Conservation (phyloP, 2,113 vertebrate species). For the Sphyrna mokarran region DNA sequence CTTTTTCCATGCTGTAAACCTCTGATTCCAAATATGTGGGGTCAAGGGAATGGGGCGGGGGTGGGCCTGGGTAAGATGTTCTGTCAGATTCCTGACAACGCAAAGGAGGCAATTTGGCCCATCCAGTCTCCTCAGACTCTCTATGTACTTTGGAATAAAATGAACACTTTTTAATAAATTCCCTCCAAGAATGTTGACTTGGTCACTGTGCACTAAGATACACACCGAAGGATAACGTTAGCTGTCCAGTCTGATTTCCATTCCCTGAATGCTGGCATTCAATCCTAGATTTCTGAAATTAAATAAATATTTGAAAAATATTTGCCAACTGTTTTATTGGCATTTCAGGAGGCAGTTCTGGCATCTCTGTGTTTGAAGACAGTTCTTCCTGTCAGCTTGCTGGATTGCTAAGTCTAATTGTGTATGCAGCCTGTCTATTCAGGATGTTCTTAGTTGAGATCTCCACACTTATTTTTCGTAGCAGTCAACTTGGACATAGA, state of each 20-base stretch:
- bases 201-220: neutral
- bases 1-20: too few species aligned
- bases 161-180: neutral
- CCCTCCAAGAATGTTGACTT: neutral
- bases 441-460: neutral
- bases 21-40: too few species aligned
- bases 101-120: too few species aligned
- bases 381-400: neutral
- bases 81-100: too few species aligned
- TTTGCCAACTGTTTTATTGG: neutral
- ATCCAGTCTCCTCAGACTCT: too few species aligned
- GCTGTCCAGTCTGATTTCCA: neutral
- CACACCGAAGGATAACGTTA: neutral
- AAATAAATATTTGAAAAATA: constrained; percentile 1
- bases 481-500: neutral
- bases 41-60: too few species aligned
- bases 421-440: neutral
- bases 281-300: neutral
- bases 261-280: neutral
- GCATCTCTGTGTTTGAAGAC: neutral
- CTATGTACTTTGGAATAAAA: neutral
- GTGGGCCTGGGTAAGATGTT: too few species aligned
- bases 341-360: constrained; percentile 13
- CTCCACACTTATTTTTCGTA: neutral
- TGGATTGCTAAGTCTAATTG: neutral